Conservation (phyloP, 2,888 invertebrate species). For the Parasteatoda lunata region DNA sequence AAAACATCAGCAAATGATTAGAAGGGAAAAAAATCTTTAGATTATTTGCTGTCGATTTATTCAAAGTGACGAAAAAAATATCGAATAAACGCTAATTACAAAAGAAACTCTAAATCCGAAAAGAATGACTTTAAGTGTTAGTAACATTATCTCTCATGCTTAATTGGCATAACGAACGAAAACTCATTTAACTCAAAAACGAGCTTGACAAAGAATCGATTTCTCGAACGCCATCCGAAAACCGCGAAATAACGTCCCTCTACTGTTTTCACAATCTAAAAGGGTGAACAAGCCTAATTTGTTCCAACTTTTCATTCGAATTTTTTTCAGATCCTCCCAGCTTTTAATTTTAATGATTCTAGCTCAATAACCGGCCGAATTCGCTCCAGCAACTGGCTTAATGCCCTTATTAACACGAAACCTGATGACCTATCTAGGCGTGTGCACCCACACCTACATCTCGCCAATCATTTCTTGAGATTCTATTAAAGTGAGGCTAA, state of each 20-base stretch:
- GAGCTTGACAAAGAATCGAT: slow-evolving; percentile 32
- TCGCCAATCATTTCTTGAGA: not conserved
- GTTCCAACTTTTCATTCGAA: slow-evolving; percentile 9
- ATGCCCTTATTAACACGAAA: slow-evolving; percentile 51
- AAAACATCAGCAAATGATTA: too few relatives aligned
- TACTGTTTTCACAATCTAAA: slow-evolving; percentile 7
- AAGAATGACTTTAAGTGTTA: slow-evolving; percentile 4
- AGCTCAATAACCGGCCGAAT: slow-evolving; percentile 25
- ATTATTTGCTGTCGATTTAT: too few relatives aligned
- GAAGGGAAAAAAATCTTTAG: too few relatives aligned
- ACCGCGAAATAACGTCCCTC: slow-evolving; percentile 24
- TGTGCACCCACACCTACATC: not conserved
- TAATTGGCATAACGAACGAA: slow-evolving; percentile 35
- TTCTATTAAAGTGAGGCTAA: slow-evolving; percentile 59
- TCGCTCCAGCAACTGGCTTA: slow-evolving; percentile 37
- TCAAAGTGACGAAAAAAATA: too few relatives aligned
- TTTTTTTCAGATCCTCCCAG: not conserved
- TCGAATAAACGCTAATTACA: slow-evolving; percentile 21
- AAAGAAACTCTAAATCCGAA: slow-evolving; percentile 5
- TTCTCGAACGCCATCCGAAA: slow-evolving; percentile 15
- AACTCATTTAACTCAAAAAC: slow-evolving; percentile 29
- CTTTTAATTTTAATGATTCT: slow-evolving; percentile 49
- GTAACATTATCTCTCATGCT: slow-evolving; percentile 16
- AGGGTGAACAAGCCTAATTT: slow-evolving; percentile 33
- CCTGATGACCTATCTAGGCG: slow-evolving; percentile 21